A percentile compares a stretch with the other conserved stretches of the same genome.
phyloP scores from a whole-genome alignment of 2,888 invertebrate genomes.

The Clostera curtula region DNA sequence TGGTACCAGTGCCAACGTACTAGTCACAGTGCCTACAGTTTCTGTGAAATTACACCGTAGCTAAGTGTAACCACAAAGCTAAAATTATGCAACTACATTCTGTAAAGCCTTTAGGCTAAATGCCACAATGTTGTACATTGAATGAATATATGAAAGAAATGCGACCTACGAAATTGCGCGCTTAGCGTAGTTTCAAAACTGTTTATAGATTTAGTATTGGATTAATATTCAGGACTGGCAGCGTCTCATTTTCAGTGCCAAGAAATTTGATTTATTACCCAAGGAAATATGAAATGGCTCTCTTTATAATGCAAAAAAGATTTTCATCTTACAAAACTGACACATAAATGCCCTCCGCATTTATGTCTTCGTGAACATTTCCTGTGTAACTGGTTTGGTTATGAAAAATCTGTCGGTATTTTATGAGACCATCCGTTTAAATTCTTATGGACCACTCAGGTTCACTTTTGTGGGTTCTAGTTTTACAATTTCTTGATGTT shows the following conservation, averaged over 20 bases:
- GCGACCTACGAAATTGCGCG: slow-evolving; percentile 16
- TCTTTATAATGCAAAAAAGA: slow-evolving; percentile 28
- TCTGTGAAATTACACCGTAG: no score
- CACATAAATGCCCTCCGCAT: slow-evolving; percentile 32
- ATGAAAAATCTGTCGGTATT: slow-evolving; percentile 15
- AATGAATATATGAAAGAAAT: no score
- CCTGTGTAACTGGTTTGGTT: slow-evolving; percentile 29
- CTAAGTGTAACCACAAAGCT: no score
- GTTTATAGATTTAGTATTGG: slow-evolving; percentile 23
- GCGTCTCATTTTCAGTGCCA: slow-evolving; percentile 26
- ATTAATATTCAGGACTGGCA: slow-evolving; percentile 23
- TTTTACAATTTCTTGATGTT: slow-evolving; percentile 24
- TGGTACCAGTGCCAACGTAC: no score
- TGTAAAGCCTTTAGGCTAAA: no score
- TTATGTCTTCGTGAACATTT: slow-evolving; percentile 28
- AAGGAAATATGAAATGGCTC: slow-evolving; percentile 32
- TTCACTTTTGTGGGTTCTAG: slow-evolving; percentile 15
- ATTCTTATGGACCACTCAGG: no score
- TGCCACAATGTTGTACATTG: no score
- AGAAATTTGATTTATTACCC: slow-evolving; percentile 39
- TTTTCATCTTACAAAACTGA: slow-evolving; percentile 27
- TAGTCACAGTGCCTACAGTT: no score
- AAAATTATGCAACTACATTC: no score
- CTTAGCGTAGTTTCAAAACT: not conserved
- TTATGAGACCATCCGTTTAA: no score